phyloP scores from a whole-genome alignment of 2,797 vertebrate species.

The Peromyscus aztecus region DNA sequence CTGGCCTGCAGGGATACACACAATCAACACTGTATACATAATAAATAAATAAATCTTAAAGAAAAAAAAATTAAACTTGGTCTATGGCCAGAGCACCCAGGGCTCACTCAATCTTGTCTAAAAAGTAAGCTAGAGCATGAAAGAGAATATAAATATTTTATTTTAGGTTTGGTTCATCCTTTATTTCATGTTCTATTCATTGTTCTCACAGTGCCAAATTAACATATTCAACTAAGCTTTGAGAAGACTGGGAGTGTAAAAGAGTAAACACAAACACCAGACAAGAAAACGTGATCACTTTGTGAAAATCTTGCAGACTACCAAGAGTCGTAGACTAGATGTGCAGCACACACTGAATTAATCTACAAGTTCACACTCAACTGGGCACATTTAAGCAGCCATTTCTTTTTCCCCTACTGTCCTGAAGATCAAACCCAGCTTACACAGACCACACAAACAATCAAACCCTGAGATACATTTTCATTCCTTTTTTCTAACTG shows the following conservation, averaged over 20 bases:
- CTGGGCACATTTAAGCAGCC: not conserved
- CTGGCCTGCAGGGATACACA: no score
- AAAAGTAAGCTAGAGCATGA: not conserved
- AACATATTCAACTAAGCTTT: constrained; percentile 52
- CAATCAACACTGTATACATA: no score
- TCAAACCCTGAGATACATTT: not conserved
- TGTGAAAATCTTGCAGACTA: not conserved
- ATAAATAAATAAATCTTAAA: no score
- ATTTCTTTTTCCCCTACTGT: not conserved
- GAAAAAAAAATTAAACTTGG: not conserved
- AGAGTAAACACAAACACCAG: not conserved
- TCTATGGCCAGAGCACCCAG: not conserved
- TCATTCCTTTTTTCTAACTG: not conserved
- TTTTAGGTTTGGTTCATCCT: not conserved
- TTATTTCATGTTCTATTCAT: constrained; percentile 44
- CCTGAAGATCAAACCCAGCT: not conserved
- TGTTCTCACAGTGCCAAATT: constrained; percentile 52
- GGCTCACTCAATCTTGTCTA: not conserved
- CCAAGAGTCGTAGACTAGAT: not conserved
- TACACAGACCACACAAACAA: not conserved
- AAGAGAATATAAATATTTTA: constrained; percentile 27
- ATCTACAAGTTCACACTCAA: constrained; percentile 1
- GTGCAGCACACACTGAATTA: not conserved
- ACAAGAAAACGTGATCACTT: constrained; percentile 21
- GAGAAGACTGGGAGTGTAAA: not conserved